Evolutionary conservation across 2,113 vertebrate species (phyloP).

Genomic region (Malurus melanocephalus): DNA sequence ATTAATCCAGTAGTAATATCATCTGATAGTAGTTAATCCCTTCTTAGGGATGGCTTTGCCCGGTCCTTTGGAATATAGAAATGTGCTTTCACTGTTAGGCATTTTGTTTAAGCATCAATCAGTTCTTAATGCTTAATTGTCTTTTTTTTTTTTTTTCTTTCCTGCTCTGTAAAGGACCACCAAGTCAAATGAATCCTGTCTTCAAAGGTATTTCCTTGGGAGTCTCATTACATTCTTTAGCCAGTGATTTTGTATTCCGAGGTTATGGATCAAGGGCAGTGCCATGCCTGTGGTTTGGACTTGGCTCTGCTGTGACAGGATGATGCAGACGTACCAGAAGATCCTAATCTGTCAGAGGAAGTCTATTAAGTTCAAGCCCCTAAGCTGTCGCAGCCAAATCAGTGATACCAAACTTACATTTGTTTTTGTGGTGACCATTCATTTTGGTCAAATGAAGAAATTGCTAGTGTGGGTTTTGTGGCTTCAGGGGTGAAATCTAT

Average conservation of each 20-base stretch:
- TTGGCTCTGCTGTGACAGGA: slow-evolving; percentile 69
- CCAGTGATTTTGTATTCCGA: slow-evolving; percentile 67
- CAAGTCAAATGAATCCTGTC: slow-evolving; percentile 53
- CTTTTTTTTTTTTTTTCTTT: neutral
- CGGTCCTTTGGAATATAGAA: slow-evolving; percentile 66
- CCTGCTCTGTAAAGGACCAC: slow-evolving; percentile 23
- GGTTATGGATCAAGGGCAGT: slow-evolving; percentile 76
- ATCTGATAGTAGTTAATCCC: slow-evolving; percentile 79
- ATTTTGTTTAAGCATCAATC: slow-evolving; percentile 72
- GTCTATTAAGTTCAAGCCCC: slow-evolving; percentile 79
- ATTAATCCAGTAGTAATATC: slow-evolving; percentile 78
- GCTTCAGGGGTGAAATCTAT: slow-evolving; percentile 78
- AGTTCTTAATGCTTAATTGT: slow-evolving; percentile 71
- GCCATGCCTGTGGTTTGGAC: slow-evolving; percentile 67
- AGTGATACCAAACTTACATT: slow-evolving; percentile 74
- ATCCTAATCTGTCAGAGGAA: slow-evolving; percentile 76
- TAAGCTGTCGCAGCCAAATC: slow-evolving; percentile 76
- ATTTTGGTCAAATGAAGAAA: slow-evolving; percentile 81
- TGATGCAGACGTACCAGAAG: slow-evolving; percentile 65
- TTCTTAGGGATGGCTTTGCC: slow-evolving; percentile 72
- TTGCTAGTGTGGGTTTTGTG: slow-evolving; percentile 70
- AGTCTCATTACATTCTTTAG: slow-evolving; percentile 38
- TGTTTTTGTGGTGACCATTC: slow-evolving; percentile 80
- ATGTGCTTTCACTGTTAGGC: slow-evolving; percentile 65
- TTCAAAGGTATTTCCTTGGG: slow-evolving; percentile 61